Percentiles rank a stretch among this genome's conserved stretches.
Evolutionary conservation across 2,888 invertebrate species (phyloP).

Genomic region (Pammene fasciana): DNA sequence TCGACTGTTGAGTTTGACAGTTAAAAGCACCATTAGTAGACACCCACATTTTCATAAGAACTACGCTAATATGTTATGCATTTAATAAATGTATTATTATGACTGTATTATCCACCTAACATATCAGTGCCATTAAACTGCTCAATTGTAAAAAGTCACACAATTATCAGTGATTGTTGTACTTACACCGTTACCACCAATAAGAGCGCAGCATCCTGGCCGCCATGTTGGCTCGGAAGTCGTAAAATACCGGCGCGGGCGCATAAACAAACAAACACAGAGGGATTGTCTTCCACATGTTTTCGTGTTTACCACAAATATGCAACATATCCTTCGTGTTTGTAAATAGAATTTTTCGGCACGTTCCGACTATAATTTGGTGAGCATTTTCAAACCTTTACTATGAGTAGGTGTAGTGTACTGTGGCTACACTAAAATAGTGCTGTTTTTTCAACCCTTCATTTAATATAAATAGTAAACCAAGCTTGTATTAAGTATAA

Average conservation of each 20-base stretch:
- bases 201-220: conserved; percentile 29
- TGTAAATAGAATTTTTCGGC: conserved; percentile 32
- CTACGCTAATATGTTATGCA: not conserved
- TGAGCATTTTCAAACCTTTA: no score
- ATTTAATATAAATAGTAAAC: no score
- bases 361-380: conserved; percentile 20
- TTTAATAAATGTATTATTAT: not conserved
- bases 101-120: conserved; percentile 19
- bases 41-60: not conserved
- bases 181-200: conserved; percentile 22
- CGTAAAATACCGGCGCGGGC: conserved; percentile 52
- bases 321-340: conserved; percentile 35
- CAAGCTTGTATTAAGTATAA: no score
- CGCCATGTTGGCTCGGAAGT: conserved; percentile 53
- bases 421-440: no score
- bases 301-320: conserved; percentile 41
- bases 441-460: no score
- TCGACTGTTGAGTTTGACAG: no score
- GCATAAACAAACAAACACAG: conserved; percentile 55
- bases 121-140: conserved; percentile 9
- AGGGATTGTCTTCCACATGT: conserved; percentile 44
- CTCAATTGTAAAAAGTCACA: conserved; percentile 16
- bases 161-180: not conserved
- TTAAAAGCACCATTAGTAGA: no score
- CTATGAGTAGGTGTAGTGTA: no score